Conservation (phyloP, 1,140 invertebrate species). For the Drosophila paulistorum region DNA sequence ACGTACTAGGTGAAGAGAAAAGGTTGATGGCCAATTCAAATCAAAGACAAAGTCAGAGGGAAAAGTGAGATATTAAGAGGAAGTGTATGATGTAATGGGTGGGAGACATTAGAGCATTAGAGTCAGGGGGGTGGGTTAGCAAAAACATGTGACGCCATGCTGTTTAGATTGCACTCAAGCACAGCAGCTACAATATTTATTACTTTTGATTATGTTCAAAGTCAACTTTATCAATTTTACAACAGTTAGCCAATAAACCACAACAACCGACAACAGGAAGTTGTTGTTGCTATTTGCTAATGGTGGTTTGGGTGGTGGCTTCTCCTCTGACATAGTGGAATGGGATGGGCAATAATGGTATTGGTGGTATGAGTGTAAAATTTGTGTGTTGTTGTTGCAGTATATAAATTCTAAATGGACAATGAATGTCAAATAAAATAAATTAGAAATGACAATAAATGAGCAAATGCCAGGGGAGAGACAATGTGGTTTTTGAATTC, state of each 20-base stretch:
- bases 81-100: not conserved
- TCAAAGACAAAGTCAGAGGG: constrained; percentile 41
- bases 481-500: constrained; percentile 20
- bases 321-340: constrained; percentile 13
- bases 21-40: constrained; percentile 60
- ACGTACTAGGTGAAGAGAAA: constrained; percentile 41
- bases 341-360: constrained; percentile 20
- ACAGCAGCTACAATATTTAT: constrained; percentile 80
- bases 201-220: constrained; percentile 81
- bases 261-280: constrained; percentile 52
- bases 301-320: constrained; percentile 14
- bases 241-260: constrained; percentile 78
- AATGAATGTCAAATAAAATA: constrained; percentile 79
- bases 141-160: constrained; percentile 63
- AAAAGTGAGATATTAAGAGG: not conserved
- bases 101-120: not conserved
- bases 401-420: constrained; percentile 80
- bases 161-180: constrained; percentile 74
- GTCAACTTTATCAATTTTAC: constrained; percentile 82
- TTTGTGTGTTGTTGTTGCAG: constrained; percentile 40
- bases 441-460: constrained; percentile 81
- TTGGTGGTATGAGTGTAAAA: constrained; percentile 22
- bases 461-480: constrained; percentile 62
- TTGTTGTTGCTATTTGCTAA: constrained; percentile 1
- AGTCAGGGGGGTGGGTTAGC: not conserved